These are phyloP conservation scores for Notodonta dromedarius DNA, from an alignment of 2,888 invertebrate species.

Conservation along the genomic window DNA sequence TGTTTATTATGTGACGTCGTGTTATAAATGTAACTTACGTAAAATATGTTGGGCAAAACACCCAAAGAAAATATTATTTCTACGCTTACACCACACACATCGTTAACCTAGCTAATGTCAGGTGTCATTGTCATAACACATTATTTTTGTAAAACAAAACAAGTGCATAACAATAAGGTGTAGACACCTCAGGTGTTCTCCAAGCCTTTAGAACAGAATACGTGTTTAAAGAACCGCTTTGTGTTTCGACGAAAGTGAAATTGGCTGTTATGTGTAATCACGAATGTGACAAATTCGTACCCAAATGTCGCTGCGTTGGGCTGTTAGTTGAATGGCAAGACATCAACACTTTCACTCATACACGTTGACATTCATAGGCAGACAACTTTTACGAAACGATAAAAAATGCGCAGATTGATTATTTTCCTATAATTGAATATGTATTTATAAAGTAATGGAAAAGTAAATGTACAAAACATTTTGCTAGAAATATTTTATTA, in stretches of 20 bases:
- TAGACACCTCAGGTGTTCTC: slow-evolving; percentile 11
- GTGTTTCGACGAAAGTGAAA: slow-evolving; percentile 30
- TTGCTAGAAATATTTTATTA: no score
- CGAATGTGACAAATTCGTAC: slow-evolving; percentile 36
- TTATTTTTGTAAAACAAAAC: slow-evolving; percentile 16
- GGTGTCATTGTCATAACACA: slow-evolving; percentile 14
- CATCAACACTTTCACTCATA: slow-evolving; percentile 32
- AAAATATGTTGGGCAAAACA: not conserved
- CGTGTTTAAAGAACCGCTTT: slow-evolving; percentile 18
- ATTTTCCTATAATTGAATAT: no score
- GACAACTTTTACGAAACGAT: no score
- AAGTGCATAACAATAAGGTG: slow-evolving; percentile 16
- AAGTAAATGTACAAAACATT: no score
- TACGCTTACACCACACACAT: slow-evolving; percentile 21
- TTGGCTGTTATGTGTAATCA: slow-evolving; percentile 24
- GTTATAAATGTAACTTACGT: not conserved
- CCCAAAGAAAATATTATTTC: slow-evolving; percentile 13
- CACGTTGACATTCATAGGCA: slow-evolving; percentile 7
- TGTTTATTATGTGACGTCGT: not conserved
- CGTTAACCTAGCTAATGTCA: slow-evolving; percentile 20
- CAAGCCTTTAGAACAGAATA: slow-evolving; percentile 9
- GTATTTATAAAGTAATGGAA: no score
- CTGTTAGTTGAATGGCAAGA: slow-evolving; percentile 20
- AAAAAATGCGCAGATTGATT: no score
- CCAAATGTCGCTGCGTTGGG: slow-evolving; percentile 35